Conservation (phyloP, 2,113 vertebrate genomes). For the Erpornis zantholeuca region DNA sequence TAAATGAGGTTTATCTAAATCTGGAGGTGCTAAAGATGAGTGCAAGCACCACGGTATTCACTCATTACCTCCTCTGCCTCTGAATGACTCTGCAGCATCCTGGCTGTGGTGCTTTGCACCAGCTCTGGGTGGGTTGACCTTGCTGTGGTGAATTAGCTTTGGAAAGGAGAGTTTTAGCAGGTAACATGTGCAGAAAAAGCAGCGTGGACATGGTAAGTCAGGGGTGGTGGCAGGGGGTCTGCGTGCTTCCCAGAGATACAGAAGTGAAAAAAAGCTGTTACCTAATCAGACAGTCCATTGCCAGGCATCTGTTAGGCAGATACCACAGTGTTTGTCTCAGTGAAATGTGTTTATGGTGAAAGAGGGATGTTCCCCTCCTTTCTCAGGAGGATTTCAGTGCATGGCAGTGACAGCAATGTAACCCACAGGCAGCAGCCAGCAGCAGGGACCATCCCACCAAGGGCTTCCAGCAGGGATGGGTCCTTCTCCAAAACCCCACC, state of each 20-base stretch:
- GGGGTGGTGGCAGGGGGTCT: fast-evolving
- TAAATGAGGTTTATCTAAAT: background rate
- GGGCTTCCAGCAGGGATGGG: background rate
- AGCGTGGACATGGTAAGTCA: fast-evolving
- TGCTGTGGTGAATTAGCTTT: background rate
- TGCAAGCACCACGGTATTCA: background rate
- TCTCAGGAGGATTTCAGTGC: background rate
- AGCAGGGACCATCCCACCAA: background rate
- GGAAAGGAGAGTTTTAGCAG: background rate
- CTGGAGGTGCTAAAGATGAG: background rate
- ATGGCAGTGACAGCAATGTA: background rate
- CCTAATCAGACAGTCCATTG: background rate
- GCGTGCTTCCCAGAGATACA: background rate
- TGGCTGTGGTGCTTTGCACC: background rate
- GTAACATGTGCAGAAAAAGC: background rate
- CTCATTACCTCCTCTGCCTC: background rate
- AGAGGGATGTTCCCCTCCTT: background rate
- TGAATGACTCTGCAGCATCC: background rate
- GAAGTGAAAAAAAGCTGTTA: background rate
- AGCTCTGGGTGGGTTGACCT: background rate
- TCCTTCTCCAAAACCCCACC: background rate
- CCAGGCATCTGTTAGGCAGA: background rate
- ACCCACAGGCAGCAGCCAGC: background rate
- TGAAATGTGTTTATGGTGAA: background rate
- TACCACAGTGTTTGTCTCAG: background rate